Conservation (phyloP, 2,888 invertebrate species). For the Chloromyia formosa region DNA sequence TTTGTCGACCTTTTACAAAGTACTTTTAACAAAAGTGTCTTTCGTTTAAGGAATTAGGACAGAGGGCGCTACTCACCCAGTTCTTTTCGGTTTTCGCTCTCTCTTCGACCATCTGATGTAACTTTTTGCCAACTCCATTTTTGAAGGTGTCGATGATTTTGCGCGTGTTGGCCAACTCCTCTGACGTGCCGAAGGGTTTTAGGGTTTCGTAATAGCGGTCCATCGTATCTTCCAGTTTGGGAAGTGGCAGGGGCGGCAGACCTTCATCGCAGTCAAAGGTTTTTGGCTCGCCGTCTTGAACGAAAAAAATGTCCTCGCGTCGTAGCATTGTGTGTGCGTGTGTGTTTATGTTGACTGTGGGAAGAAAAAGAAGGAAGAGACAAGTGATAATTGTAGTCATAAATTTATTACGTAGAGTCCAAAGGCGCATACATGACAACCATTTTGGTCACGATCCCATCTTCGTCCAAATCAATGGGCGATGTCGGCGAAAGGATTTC, state of each 20-base stretch:
- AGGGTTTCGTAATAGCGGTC: slow-evolving; percentile 67
- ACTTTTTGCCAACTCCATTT: slow-evolving; percentile 64
- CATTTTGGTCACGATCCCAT: too few relatives aligned
- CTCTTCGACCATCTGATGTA: slow-evolving; percentile 64
- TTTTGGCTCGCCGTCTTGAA: slow-evolving; percentile 54
- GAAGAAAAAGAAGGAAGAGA: too few relatives aligned
- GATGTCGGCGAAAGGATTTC: too few relatives aligned
- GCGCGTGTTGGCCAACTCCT: slow-evolving; percentile 64
- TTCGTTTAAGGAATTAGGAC: too few relatives aligned
- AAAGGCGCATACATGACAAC: too few relatives aligned
- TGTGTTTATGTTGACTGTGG: too few relatives aligned
- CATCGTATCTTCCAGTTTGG: slow-evolving; percentile 66
- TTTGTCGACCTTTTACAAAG: slow-evolving; percentile 58
- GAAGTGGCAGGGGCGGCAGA: slow-evolving; percentile 67
- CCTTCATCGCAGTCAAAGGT: slow-evolving; percentile 67
- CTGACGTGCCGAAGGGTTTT: slow-evolving; percentile 63
- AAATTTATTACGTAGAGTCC: too few relatives aligned
- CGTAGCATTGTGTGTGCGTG: slow-evolving; percentile 53
- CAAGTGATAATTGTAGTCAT: too few relatives aligned
- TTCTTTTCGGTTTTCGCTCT: slow-evolving; percentile 65
- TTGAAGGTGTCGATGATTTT: slow-evolving; percentile 65
- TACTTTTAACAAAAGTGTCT: neutral
- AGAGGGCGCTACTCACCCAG: slow-evolving; percentile 61
- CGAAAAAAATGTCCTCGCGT: slow-evolving; percentile 58
- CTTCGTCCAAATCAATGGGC: too few relatives aligned